phyloP scores from a whole-genome alignment of 2,888 invertebrate species.

The Tetramorium bicarinatum region DNA sequence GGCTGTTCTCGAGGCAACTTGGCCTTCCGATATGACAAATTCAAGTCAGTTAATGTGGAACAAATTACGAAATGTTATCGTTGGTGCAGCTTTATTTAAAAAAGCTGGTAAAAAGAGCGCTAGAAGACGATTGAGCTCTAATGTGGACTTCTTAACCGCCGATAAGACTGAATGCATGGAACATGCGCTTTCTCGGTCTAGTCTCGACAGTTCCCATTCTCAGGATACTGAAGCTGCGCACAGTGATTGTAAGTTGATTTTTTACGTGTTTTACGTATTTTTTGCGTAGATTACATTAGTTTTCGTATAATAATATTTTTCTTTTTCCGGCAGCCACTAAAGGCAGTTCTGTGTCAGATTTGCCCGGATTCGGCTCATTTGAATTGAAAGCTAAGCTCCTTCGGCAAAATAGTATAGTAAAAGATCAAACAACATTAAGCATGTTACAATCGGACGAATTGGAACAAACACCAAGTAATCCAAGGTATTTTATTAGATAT shows the following conservation, averaged over 20 bases:
- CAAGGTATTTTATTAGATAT: slow-evolving; percentile 76
- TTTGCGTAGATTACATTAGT: neutral
- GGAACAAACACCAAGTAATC: slow-evolving; percentile 79
- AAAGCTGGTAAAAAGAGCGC: slow-evolving; percentile 91
- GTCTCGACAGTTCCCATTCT: slow-evolving; percentile 85
- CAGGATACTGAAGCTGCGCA: slow-evolving; percentile 84
- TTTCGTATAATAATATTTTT: slow-evolving; percentile 20
- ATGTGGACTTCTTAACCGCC: slow-evolving; percentile 85
- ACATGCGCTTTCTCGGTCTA: slow-evolving; percentile 84
- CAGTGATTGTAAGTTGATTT: slow-evolving; percentile 80
- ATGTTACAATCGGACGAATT: slow-evolving; percentile 80
- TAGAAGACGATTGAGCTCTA: slow-evolving; percentile 87
- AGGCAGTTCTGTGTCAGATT: slow-evolving; percentile 84
- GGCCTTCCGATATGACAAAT: slow-evolving; percentile 95
- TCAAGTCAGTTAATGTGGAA: slow-evolving; percentile 97
- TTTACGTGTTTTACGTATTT: neutral
- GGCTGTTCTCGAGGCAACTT: slow-evolving; percentile 97
- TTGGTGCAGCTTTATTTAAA: slow-evolving; percentile 96
- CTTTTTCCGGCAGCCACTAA: slow-evolving; percentile 78
- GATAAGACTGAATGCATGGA: slow-evolving; percentile 82
- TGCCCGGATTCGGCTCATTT: slow-evolving; percentile 82
- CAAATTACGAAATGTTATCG: slow-evolving; percentile 96
- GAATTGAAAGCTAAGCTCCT: slow-evolving; percentile 83
- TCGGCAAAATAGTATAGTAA: slow-evolving; percentile 85
- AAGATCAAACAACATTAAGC: slow-evolving; percentile 80